phyloP scores from a whole-genome alignment of 2,797 vertebrate genomes.

The Melanotaenia parkinsoni region DNA sequence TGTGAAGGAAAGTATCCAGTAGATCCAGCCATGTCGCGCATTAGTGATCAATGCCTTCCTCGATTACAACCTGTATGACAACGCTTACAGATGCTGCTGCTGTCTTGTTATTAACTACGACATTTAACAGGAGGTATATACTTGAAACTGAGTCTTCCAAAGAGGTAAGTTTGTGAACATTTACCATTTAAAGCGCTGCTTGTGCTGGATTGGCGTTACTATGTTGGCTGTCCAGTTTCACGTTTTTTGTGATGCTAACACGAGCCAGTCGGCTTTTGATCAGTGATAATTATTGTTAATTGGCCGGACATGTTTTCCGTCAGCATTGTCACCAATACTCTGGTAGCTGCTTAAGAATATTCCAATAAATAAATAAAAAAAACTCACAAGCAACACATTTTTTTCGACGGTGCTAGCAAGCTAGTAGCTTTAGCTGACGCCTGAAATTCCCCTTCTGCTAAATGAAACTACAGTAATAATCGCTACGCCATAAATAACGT shows the following conservation, averaged over 20 bases:
- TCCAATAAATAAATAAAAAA: too few relatives aligned
- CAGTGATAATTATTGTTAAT: not conserved
- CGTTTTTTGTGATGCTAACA: conserved; percentile 58
- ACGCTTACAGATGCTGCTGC: not conserved
- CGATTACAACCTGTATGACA: conserved; percentile 23
- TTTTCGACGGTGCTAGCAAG: conserved; percentile 15
- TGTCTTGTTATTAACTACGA: not conserved
- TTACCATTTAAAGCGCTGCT: not conserved
- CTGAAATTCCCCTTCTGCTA: conserved; percentile 8
- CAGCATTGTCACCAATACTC: fast-evolving
- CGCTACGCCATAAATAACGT: not conserved
- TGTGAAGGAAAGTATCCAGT: conserved; percentile 47
- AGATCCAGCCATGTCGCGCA: conserved; percentile 53
- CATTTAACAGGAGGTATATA: not conserved
- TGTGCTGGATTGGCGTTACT: conserved; percentile 9
- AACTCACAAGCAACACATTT: not conserved
- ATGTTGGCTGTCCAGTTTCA: conserved; percentile 15
- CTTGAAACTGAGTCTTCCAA: conserved; percentile 24
- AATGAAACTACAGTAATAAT: conserved; percentile 8
- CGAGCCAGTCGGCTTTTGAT: conserved; percentile 9
- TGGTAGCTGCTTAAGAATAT: not conserved
- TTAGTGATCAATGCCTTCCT: conserved; percentile 29
- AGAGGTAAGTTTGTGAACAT: conserved; percentile 53
- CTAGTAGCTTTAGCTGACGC: conserved; percentile 38
- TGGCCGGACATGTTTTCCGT: fast-evolving